Conservation (phyloP, 2,113 vertebrate genomes). For the Tringa solitaria region DNA sequence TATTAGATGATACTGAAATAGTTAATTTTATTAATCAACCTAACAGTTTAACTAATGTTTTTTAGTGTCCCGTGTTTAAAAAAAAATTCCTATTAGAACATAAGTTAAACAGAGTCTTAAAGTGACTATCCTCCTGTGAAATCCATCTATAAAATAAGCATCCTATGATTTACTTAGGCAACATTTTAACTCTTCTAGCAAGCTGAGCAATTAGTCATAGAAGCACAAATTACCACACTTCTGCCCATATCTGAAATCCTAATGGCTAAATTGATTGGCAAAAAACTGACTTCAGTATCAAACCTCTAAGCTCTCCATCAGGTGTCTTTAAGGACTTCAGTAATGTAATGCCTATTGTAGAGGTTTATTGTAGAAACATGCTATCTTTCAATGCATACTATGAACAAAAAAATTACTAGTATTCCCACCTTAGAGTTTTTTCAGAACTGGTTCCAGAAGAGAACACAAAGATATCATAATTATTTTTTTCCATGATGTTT, state of each 20-base stretch:
- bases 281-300: neutral
- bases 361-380: neutral
- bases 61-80: neutral
- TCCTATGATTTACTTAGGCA: neutral
- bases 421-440: neutral
- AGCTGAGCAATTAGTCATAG: neutral
- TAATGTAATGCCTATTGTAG: neutral
- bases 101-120: neutral
- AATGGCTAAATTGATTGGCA: neutral
- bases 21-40: neutral
- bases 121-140: neutral
- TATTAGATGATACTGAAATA: neutral
- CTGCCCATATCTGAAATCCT: neutral
- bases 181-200: neutral
- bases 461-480: neutral
- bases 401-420: neutral
- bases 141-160: neutral
- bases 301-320: neutral
- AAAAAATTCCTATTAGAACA: neutral
- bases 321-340: neutral
- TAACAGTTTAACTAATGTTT: neutral
- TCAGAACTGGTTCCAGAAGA: neutral
- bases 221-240: neutral
- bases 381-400: neutral
- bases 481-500: neutral